phyloP scores from a whole-genome alignment of 2,888 invertebrate species.

The Pristionchus fissidentatus region DNA sequence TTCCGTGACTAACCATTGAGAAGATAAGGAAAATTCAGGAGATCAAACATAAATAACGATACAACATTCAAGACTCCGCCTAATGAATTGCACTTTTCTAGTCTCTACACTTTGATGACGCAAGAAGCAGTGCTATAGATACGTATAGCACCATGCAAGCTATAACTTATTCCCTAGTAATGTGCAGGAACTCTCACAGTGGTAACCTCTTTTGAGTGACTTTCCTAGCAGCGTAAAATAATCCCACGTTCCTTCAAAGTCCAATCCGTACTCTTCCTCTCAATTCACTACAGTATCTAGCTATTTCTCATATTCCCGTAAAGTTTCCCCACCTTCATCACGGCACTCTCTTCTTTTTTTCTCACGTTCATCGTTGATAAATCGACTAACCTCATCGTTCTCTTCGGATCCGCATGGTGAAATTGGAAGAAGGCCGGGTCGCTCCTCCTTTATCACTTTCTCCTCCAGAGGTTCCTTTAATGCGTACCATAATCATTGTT shows the following conservation, averaged over 20 bases:
- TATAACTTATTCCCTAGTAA: no score
- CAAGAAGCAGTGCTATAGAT: no score
- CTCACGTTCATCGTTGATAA: no score
- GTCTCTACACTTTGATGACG: no score
- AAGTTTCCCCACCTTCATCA: not conserved
- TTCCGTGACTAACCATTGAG: no score
- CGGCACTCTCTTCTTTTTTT: not conserved
- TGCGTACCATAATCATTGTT: not conserved
- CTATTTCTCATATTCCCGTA: not conserved
- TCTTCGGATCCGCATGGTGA: conserved; percentile 29
- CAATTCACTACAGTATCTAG: not conserved
- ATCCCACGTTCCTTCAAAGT: conserved; percentile 1
- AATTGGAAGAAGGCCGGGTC: not conserved
- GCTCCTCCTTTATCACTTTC: conserved; percentile 28
- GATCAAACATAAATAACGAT: no score
- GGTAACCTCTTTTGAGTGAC: not conserved
- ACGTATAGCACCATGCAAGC: no score
- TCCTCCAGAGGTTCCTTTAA: not conserved
- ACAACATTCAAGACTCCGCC: no score
- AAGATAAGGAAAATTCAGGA: no score
- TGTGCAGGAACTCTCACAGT: conserved; percentile 9
- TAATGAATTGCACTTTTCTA: no score
- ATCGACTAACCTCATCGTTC: conserved; percentile 35
- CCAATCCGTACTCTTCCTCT: not conserved
- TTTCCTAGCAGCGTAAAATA: not conserved